Base-by-base conservation (phyloP, 2,797 vertebrate genomes). In the Acomys russatus region DNA sequence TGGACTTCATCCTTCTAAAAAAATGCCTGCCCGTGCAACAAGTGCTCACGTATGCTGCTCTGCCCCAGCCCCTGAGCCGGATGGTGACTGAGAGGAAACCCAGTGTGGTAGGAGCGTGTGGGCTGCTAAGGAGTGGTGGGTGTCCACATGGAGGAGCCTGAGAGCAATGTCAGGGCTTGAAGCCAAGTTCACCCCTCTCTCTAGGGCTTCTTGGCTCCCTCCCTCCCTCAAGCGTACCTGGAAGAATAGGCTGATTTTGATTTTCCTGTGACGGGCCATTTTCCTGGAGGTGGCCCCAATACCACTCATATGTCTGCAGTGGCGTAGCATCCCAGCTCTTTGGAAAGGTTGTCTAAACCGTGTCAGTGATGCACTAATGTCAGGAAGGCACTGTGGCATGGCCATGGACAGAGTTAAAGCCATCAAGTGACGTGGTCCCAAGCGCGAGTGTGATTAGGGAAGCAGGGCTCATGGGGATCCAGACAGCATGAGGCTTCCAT, bases 321-420 rank as follows among this genome's bases (percentile, higher is more conserved):
- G 95, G 59, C 9, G 23, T 93, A 95, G 91, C 94, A 93, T 94
- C 90, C 88, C 22, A 4, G 3, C 64, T 83, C 54, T 88, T 83
- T 92, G 51, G 66, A 93, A 87, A 87, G 9, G n/a, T 20, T 56
- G 85, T 96, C 79, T 92, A 82, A 94, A 59, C 61, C 66, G 15
- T 30, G 88, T 44, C 4, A 35, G 30, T 18, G 68, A 88, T 88
- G 84, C 76, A 44, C 92, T 85, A 77, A 92, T 82, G 73, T 87
- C 82, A 92, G 56, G 44, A 80, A 88, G 56, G 44, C 51, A n/a
- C 51, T 9, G 1, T 87, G 90, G 61, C 64, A 54, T 70, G 3
- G 9, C 44, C 14, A 33, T 91, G 86, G 95, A 84, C 74, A 68
- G 66, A 84, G 94, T 84, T 90, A 91, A 95, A 93, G 95, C 92